Conservation (phyloP, 2,888 invertebrate species). For the Blastobasis lacticolella region DNA sequence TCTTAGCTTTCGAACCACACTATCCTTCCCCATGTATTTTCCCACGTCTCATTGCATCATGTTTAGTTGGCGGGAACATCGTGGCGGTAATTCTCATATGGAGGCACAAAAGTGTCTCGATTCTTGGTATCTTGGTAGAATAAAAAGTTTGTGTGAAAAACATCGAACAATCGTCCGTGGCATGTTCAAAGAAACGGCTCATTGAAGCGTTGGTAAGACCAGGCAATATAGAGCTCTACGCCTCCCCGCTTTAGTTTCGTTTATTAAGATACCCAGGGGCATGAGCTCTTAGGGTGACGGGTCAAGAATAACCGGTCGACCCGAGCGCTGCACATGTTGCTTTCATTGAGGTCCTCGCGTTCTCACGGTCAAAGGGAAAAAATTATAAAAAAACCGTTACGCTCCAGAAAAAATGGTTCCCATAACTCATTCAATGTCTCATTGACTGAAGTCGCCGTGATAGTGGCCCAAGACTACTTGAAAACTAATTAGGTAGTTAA, state of each 20-base stretch:
- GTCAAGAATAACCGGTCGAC: conserved; percentile 35
- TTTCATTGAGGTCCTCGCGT: conserved; percentile 61
- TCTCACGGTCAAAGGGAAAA: conserved; percentile 70
- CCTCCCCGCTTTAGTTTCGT: conserved; percentile 18
- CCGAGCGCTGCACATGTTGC: conserved; percentile 57
- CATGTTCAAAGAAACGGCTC: conserved; percentile 55
- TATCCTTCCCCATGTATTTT: too few relatives aligned
- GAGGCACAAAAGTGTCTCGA: too few relatives aligned
- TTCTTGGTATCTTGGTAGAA: conserved; percentile 4
- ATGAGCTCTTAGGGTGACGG: too few relatives aligned
- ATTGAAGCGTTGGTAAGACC: conserved; percentile 51
- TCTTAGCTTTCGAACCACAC: too few relatives aligned
- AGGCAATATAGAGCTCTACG: conserved; percentile 30
- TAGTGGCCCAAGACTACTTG: background rate
- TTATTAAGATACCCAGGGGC: background rate
- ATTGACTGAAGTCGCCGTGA: conserved; percentile 51
- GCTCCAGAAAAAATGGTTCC: conserved; percentile 63
- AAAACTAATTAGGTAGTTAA: too few relatives aligned
- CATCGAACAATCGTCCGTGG: conserved; percentile 44
- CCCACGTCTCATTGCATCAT: too few relatives aligned
- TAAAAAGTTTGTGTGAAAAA: conserved; percentile 52
- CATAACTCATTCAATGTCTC: conserved; percentile 58
- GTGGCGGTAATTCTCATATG: too few relatives aligned
- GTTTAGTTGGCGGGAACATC: too few relatives aligned
- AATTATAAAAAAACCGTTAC: conserved; percentile 73